Evolutionary conservation across 2,888 invertebrate species (phyloP), one percentile per base, ranked within the genome.

Genomic region (Cheilosia impressa): DNA sequence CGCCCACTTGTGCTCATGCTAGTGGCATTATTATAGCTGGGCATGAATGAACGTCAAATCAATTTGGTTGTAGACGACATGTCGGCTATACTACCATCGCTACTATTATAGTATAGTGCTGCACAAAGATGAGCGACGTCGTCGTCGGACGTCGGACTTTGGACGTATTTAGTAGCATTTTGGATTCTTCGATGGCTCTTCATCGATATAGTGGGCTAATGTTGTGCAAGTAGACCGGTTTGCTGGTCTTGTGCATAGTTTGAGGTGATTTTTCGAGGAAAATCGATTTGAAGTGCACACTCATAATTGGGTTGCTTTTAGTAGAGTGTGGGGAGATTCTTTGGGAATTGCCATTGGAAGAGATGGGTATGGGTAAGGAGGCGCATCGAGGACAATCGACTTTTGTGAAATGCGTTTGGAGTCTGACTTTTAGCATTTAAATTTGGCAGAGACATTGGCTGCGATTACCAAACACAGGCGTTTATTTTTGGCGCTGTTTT

Each of bases 191-290:
- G 69, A 78, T 78, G 57, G 41, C 78, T 78, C 63, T 57, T 55
- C 62, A 45, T 47, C 63, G 63, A 43, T 41, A 72, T 41, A 72
- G 71, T 71, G 71, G 58, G 43, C 69, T 78, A 84, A 84, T 69
- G 79, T 52, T 24, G 31, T 41, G 63, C 60, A 69, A 84, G 83
- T 65, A 80, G 71, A 69, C 65, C 71, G 75, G 55, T 76, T 75
- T 71, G 53, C 41, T 69, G 79, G 71, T 80, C 73, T 79, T 84
- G 75, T 71, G 69, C 69, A 62, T 71, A 34, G 58, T 50, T 80
- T 71, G 80, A 84, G 83, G 83, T 79, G 45, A 73, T 73, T 58
- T 76, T 68, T 68, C 52, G 41, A 60, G 34, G 60, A 52, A 68
- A 76, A 71, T 71, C 71, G 71, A 71, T 71, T 69, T 50, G 34